Evolutionary conservation across 1,140 invertebrate genomes (phyloP).

Genomic region (Zaprionus inermis): DNA sequence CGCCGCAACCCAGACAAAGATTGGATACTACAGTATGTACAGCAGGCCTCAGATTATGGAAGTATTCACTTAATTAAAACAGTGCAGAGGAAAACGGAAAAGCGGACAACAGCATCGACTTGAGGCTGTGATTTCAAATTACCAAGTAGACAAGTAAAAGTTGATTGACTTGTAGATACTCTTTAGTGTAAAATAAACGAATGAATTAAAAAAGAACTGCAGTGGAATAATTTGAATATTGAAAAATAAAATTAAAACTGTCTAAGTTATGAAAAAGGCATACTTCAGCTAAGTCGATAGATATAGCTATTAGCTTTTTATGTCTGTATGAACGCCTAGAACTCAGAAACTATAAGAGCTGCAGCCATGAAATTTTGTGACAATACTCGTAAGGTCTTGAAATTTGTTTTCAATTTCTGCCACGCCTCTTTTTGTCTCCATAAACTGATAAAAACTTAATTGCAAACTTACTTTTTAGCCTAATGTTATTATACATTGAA

Average conservation of each 20-base stretch:
- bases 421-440: no score
- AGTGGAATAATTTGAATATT: no score
- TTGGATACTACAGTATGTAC: background rate
- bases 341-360: no score
- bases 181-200: background rate
- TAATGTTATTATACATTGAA: no score
- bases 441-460: no score
- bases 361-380: no score
- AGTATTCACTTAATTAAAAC: constrained; percentile 77
- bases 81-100: constrained; percentile 24
- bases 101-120: constrained; percentile 32
- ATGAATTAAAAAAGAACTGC: background rate
- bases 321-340: no score
- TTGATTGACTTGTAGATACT: background rate
- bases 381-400: no score
- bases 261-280: background rate
- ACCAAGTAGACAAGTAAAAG: constrained; percentile 6
- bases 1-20: constrained; percentile 36
- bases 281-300: no score
- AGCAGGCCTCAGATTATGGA: constrained; percentile 41
- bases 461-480: no score
- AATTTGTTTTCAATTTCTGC: no score
- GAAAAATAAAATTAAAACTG: background rate
- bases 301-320: no score
- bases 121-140: constrained; percentile 67